Evolutionary conservation across 2,888 invertebrate species (phyloP).

Genomic region (Acanthococcus lagerstroemiae): DNA sequence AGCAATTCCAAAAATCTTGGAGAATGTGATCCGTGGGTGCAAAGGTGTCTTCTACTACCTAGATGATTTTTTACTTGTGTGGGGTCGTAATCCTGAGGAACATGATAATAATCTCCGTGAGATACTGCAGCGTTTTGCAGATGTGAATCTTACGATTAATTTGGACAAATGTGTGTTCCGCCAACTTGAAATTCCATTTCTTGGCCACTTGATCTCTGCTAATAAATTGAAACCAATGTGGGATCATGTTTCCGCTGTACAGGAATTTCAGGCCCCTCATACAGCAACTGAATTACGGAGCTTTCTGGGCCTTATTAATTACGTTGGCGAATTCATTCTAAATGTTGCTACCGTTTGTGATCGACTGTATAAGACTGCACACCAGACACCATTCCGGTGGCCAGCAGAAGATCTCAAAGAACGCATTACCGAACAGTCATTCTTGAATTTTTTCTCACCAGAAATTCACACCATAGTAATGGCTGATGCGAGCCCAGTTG

Average conservation of each 20-base stretch:
- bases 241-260: neutral
- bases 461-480: neutral
- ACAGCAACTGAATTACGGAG: neutral
- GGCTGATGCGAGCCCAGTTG: constrained; percentile 2
- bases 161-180: neutral
- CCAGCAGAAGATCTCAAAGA: neutral
- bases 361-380: neutral
- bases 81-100: neutral
- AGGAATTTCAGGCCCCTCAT: neutral
- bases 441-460: neutral
- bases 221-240: neutral
- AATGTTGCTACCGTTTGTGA: neutral
- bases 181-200: neutral
- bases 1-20: too few species aligned
- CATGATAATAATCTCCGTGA: neutral
- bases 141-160: neutral
- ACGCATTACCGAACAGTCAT: neutral
- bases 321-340: constrained; percentile 7
- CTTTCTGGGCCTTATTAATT: neutral
- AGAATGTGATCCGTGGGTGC: neutral
- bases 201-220: neutral
- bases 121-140: neutral
- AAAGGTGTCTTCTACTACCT: neutral
- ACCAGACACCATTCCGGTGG: neutral
- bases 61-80: neutral